phyloP scores from a whole-genome alignment of 2,113 vertebrate species.

The Microtus richardsoni region DNA sequence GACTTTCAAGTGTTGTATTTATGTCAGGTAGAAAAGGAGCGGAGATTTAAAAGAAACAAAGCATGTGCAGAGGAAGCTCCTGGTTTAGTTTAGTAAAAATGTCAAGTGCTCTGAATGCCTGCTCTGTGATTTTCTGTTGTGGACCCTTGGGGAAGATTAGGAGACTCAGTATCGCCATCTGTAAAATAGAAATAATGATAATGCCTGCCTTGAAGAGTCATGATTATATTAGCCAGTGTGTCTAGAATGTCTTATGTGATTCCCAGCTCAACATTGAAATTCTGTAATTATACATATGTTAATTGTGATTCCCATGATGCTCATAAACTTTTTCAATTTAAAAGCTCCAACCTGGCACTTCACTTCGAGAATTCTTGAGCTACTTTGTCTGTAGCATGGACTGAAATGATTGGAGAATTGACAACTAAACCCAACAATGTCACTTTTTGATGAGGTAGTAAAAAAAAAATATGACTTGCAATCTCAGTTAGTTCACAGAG shows the following conservation, averaged over 20 bases:
- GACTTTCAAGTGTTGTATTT: constrained; percentile 78
- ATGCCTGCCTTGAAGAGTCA: background rate
- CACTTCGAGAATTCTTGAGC: background rate
- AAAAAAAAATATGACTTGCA: background rate
- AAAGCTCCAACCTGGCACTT: background rate
- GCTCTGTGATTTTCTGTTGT: constrained; percentile 4
- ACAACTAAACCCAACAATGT: background rate
- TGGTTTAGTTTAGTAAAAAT: constrained; percentile 44
- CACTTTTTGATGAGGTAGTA: background rate
- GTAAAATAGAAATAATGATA: constrained; percentile 14
- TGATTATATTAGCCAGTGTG: constrained; percentile 14
- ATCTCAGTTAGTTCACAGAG: background rate
- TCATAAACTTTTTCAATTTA: constrained; percentile 36
- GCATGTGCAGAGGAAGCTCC: constrained; percentile 58
- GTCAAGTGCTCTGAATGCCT: background rate
- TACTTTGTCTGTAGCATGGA: background rate
- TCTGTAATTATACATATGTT: background rate
- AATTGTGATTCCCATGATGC: background rate
- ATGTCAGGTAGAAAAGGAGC: constrained; percentile 63
- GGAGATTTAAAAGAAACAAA: constrained; percentile 61
- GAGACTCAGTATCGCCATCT: background rate
- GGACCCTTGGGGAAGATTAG: background rate
- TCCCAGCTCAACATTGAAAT: background rate
- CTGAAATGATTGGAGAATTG: background rate
- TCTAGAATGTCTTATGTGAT: background rate